phyloP scores from a whole-genome alignment of 2,888 invertebrate species.

The Dysmachus trigonus region DNA sequence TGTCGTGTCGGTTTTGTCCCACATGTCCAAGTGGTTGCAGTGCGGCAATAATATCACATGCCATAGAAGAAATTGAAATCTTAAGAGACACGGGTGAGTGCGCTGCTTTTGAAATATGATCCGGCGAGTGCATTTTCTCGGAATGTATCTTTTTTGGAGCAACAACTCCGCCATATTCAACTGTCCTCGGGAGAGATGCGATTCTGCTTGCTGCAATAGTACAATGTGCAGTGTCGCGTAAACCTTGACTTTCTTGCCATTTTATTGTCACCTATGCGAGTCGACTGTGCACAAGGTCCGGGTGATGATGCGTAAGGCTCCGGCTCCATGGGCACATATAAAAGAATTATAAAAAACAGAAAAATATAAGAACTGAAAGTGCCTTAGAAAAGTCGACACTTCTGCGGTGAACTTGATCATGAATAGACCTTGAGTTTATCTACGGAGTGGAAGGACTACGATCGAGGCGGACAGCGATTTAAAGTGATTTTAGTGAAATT shows the following conservation, averaged over 20 bases:
- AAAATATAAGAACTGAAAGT: conserved; percentile 39
- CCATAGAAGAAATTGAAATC: conserved; percentile 38
- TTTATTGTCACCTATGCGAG: conserved; percentile 11
- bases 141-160: conserved; percentile 41
- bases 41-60: neutral
- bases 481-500: conserved; percentile 1
- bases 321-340: neutral
- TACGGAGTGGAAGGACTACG: neutral
- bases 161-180: neutral
- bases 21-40: neutral
- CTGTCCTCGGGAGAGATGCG: neutral
- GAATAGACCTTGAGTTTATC: neutral
- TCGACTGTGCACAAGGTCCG: neutral
- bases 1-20: neutral
- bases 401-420: conserved; percentile 37
- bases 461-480: neutral
- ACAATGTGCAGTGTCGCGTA: conserved; percentile 12
- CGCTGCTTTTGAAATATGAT: conserved; percentile 34
- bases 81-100: conserved; percentile 22
- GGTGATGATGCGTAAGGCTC: neutral
- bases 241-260: conserved; percentile 9
- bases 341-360: neutral
- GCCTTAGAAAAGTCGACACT: conserved; percentile 7
- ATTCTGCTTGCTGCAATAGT: neutral
- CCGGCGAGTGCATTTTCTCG: conserved; percentile 10